These are phyloP conservation scores for Volucella inanis DNA, from an alignment of 2,888 invertebrate genomes.

Conservation along the genomic window DNA sequence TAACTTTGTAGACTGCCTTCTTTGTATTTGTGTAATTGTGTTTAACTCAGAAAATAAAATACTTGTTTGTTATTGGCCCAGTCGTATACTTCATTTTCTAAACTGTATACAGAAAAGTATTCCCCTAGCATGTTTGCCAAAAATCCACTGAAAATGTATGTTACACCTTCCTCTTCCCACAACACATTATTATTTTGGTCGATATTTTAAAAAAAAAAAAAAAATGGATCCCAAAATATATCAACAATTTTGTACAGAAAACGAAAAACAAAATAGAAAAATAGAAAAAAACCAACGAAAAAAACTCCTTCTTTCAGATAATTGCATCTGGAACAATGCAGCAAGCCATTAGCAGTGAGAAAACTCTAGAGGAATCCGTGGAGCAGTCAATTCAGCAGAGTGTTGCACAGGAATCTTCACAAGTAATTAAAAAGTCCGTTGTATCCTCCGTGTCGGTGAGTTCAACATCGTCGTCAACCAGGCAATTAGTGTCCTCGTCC, in stretches of 20 bases:
- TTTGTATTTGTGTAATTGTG: no score
- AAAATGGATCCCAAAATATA: background rate
- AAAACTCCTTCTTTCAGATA: conserved; percentile 67
- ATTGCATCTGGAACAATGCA: conserved; percentile 64
- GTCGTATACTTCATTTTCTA: no score
- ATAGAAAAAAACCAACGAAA: conserved; percentile 1
- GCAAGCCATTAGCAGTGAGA: conserved; percentile 55
- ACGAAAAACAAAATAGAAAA: conserved; percentile 16
- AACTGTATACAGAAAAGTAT: no score
- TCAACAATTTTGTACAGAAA: conserved; percentile 30
- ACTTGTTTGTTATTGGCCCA: no score
- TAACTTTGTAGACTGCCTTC: no score
- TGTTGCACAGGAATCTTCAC: conserved; percentile 56
- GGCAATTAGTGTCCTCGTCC: conserved; percentile 62
- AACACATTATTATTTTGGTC: no score
- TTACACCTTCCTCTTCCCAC: no score
- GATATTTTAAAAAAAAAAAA: background rate
- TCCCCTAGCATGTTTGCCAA: no score
- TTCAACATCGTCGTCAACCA: conserved; percentile 65
- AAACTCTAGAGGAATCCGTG: conserved; percentile 49
- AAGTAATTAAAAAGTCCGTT: conserved; percentile 57
- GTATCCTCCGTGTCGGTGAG: conserved; percentile 68
- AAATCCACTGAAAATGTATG: no score
- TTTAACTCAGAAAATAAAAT: no score
- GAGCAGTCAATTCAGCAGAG: conserved; percentile 67